phyloP scores from a whole-genome alignment of 30 jellyfish, hydroid and myxozoan genomes.

The Hydra vulgaris region DNA sequence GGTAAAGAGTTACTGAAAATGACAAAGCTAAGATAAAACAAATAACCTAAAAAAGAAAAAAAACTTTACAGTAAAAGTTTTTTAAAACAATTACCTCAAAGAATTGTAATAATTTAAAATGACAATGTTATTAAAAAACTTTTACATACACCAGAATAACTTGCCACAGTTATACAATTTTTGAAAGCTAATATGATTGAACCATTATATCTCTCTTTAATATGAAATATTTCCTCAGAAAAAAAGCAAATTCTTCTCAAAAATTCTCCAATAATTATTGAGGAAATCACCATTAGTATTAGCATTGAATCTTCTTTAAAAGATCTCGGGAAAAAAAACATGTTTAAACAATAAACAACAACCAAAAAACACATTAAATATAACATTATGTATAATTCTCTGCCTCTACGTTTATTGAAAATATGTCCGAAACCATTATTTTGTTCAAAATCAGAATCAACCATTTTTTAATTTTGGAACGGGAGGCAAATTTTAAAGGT shows the following conservation, averaged over 20 bases:
- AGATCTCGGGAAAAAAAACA: not conserved
- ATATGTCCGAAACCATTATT: constrained; percentile 66
- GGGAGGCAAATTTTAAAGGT: too few relatives aligned
- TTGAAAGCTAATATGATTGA: not conserved
- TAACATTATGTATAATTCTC: not conserved
- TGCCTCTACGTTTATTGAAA: constrained; percentile 28
- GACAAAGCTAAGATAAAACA: not conserved
- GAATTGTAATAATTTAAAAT: too few relatives aligned
- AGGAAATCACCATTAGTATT: not conserved
- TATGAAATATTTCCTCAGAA: constrained; percentile 37
- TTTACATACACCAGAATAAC: not conserved
- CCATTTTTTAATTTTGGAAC: too few relatives aligned
- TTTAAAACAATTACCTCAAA: too few relatives aligned
- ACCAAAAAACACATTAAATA: not conserved
- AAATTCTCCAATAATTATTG: constrained; percentile 46
- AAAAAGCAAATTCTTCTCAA: constrained; percentile 20
- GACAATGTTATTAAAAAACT: too few relatives aligned
- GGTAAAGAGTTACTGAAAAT: not conserved
- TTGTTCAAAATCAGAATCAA: too few relatives aligned
- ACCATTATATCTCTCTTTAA: constrained; percentile 32
- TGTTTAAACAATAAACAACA: not conserved
- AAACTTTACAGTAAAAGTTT: too few relatives aligned
- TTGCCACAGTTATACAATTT: not conserved
- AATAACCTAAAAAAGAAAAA: not conserved
- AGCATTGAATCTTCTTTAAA: not conserved